Base-by-base conservation (phyloP, 2,888 invertebrate genomes). In the Agrochola lychnidis region DNA sequence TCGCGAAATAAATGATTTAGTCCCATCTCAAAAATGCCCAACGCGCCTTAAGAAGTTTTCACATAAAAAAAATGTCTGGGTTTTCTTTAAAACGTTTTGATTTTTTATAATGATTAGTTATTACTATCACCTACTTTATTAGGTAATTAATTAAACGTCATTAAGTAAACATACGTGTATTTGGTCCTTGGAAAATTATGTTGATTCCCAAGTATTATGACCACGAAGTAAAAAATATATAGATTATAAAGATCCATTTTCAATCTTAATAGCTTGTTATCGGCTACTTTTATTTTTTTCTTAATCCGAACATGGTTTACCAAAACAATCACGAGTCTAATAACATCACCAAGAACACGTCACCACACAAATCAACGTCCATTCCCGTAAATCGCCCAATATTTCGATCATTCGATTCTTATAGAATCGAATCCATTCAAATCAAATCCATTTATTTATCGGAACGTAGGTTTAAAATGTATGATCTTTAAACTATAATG, bases 321-420 rank as follows among this genome's bases (percentile, higher is more conserved):
- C 2, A 75, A 75, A 42, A 40, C 22, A 62, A 53, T 42, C 36
- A 19, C 1, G 16, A 30, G 30, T 25, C 30, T 9, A 9, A 0
- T 12, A 22, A 40, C 7, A 64, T 19, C 16, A 40, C 45, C 30
- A 56, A 76, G 57, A 57, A n/a, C 22, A 45, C 30, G 10, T 70
- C 30, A 61, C 25, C 7, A 25, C 56, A 85, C 63, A 62, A 61
- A 68, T 83, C 73, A 76, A 48, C 9, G 61, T 53, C 40, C 16
- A 6, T 69, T 51, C 53, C 12, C 48, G 12, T 30, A 77, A 45
- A 66, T 36, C 51, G 30, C 22, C 59, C 51, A 77, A 86, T 73
- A 84, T 79, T 84, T 82, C 64, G 72, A 79, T 75, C 42, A 76
- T 80, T 75, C 63, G 73, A 86, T 81, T 81, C 57, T 66, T 77